Percentiles rank a stretch among this genome's conserved stretches.
Evolutionary conservation across 2,888 invertebrate species (phyloP).

Genomic region (Cylloceria caligata): DNA sequence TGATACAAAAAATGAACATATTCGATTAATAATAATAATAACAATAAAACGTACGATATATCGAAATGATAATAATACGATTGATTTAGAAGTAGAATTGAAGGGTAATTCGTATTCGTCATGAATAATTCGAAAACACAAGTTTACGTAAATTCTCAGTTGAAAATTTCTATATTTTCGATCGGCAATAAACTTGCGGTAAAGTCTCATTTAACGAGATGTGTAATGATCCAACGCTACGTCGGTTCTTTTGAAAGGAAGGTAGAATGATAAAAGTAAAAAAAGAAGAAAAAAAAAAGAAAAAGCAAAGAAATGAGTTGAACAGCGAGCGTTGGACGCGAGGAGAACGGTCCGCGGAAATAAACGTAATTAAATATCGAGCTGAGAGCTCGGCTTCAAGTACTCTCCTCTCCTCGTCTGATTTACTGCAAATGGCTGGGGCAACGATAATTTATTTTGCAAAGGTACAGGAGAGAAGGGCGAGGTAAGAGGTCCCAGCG

Average conservation of each 20-base stretch:
- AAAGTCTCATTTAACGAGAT: constrained; percentile 28
- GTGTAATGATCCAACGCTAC: constrained; percentile 27
- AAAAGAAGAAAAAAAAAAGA: constrained; percentile 1
- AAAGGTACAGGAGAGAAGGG: constrained; percentile 44
- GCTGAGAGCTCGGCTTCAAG: constrained; percentile 59
- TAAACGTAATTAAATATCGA: constrained; percentile 69
- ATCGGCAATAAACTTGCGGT: constrained; percentile 8
- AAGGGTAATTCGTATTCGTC: neutral
- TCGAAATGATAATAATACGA: no score
- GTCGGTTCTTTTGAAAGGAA: constrained; percentile 30
- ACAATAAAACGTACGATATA: no score
- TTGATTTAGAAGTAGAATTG: no score
- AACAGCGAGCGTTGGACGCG: constrained; percentile 36
- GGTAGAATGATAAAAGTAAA: constrained; percentile 27
- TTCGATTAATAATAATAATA: no score
- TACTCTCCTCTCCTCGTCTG: constrained; percentile 61
- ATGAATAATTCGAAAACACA: neutral
- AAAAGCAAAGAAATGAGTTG: constrained; percentile 40
- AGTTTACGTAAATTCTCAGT: neutral
- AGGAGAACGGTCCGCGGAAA: constrained; percentile 52
- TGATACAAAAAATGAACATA: no score
- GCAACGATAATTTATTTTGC: constrained; percentile 67
- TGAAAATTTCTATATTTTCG: neutral
- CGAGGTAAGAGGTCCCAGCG: constrained; percentile 30
- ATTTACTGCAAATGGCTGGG: constrained; percentile 72